Base-by-base conservation (phyloP, 2,888 invertebrate genomes). In the Troides helena region DNA sequence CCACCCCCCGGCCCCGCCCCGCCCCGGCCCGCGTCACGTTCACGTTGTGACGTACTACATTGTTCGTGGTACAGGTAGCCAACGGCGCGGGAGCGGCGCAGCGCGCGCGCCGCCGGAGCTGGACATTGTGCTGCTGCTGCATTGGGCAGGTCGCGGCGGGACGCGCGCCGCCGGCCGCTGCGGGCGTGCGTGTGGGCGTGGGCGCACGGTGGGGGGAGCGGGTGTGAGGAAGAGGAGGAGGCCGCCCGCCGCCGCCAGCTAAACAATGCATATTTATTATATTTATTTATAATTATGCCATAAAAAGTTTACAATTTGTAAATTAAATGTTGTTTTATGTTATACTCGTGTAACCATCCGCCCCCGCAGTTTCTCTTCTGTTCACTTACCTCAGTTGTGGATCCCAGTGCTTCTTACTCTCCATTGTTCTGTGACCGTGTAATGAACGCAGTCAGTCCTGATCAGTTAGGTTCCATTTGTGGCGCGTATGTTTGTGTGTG, bases 251-350 rank as follows among this genome's bases (percentile, higher is more conserved):
- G 56, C 68, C 62, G 60, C 71, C 62, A 50, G 18, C 73, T 72
- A 76, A 78, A 75, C 83, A 79, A 84, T 81, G 83, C 83, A 83
- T 87, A 86, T 87, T 87, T 89, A 87, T 88, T 88, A 81, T 84
- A 85, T 84, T 74, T 83, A 78, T 79, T 84, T 81, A 87, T 85
- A 86, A 85, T 85, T 88, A 89, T 87, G 89, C 89, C 89, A 89
- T 89, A 89, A 80, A 74, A 73, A 85, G 87, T 88, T 87, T 87
- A 87, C 86, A 80, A 85, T 82, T 79, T 84, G 84, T 87, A 87
- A 85, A 82, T 84, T 83, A 14, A 81, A 84, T 82, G 78, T 85
- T 84, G 85, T 86, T 84, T 83, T 76, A 75, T 78, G 78, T 78
- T 77, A 81, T 78, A 81, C 74, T 74, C 77, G 80, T 79, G 80